Evolutionary conservation across 2,888 invertebrate genomes (phyloP).

Genomic region (Carterocephalus palaemon): DNA sequence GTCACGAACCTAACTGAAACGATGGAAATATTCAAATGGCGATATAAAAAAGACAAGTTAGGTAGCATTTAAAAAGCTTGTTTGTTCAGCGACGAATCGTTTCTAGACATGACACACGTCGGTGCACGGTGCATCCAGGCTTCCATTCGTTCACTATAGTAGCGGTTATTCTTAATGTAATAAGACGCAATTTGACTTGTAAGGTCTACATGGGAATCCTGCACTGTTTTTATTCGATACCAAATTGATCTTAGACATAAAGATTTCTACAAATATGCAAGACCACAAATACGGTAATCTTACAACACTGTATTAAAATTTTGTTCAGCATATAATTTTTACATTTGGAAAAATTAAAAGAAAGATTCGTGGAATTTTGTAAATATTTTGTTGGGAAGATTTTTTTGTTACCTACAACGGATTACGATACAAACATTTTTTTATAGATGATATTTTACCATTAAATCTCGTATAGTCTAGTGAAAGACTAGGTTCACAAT

Average conservation of each 20-base stretch:
- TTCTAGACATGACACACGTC: conserved; percentile 62
- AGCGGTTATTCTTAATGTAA: background rate
- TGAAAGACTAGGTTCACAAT: no score
- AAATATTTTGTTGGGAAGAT: no score
- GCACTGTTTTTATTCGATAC: conserved; percentile 33
- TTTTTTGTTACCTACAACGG: no score
- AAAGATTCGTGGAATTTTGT: background rate
- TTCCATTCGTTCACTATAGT: background rate
- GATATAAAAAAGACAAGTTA: conserved; percentile 79
- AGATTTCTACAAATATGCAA: conserved; percentile 14
- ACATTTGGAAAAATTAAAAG: background rate
- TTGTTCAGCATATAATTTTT: background rate
- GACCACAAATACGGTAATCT: conserved; percentile 4
- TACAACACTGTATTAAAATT: conserved; percentile 14
- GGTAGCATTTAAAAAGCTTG: conserved; percentile 79
- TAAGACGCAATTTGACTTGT: conserved; percentile 4
- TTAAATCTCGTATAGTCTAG: no score
- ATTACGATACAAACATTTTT: no score
- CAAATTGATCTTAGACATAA: conserved; percentile 46
- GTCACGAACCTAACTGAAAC: conserved; percentile 73
- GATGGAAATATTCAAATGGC: conserved; percentile 78
- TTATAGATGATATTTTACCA: no score
- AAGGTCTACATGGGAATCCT: background rate
- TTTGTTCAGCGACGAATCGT: conserved; percentile 76
- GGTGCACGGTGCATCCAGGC: conserved; percentile 51